Percentiles rank a stretch among this genome's conserved stretches.
Evolutionary conservation across 1,140 invertebrate species (phyloP).

Genomic region (Lineus longissimus): DNA sequence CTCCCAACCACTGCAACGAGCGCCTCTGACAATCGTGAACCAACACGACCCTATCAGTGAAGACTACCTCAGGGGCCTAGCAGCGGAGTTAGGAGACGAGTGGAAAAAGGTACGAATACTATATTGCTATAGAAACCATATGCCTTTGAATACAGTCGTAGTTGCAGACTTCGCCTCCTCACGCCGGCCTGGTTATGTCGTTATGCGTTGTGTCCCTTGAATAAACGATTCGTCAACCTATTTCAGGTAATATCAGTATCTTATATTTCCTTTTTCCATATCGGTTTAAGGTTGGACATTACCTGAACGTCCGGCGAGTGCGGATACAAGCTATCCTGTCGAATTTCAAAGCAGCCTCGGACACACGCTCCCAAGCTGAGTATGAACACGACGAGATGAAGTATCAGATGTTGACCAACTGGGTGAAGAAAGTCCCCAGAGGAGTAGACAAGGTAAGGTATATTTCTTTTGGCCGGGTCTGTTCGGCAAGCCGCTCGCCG

Average conservation of each 20-base stretch:
- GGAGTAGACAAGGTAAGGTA: constrained; percentile 37
- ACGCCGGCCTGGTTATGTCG: too few species aligned
- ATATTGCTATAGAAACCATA: too few species aligned
- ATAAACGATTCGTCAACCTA: too few species aligned
- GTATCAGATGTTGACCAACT: constrained; percentile 44
- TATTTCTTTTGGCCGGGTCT: not conserved
- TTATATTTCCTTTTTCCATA: too few species aligned
- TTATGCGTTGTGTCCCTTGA: too few species aligned
- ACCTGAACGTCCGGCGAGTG: constrained; percentile 30
- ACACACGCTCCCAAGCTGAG: not conserved
- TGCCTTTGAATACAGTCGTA: too few species aligned
- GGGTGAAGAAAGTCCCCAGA: constrained; percentile 41
- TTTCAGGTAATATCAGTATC: too few species aligned
- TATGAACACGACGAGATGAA: constrained; percentile 23
- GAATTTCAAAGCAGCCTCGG: constrained; percentile 1
- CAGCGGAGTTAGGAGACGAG: constrained; percentile 40
- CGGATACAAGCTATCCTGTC: constrained; percentile 42
- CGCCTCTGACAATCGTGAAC: constrained; percentile 31
- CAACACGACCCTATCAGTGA: constrained; percentile 32
- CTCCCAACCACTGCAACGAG: constrained; percentile 17
- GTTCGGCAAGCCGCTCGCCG: not conserved
- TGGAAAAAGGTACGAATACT: constrained; percentile 22
- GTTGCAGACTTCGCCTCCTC: too few species aligned
- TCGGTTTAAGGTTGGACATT: constrained; percentile 28
- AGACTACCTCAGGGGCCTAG: constrained; percentile 29